Conservation (phyloP, 2,113 vertebrate species). For the Scartelaos histophorus region DNA sequence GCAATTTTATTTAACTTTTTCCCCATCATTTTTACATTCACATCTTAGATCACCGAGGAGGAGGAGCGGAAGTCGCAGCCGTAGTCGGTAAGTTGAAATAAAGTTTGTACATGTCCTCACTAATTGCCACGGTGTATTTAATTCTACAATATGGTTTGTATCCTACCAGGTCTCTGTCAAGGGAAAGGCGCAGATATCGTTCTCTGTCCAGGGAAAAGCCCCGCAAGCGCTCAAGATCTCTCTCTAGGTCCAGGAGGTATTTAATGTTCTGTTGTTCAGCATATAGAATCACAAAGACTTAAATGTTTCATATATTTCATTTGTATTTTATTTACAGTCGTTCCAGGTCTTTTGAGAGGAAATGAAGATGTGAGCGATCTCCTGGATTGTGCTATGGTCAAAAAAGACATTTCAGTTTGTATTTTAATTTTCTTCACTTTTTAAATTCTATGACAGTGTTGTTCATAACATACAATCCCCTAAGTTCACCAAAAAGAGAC, state of each 20-base stretch:
- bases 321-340: constrained; percentile 76
- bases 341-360: constrained; percentile 91
- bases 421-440: constrained; percentile 14
- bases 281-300: neutral
- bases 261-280: neutral
- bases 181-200: constrained; percentile 91
- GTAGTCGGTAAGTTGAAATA: constrained; percentile 86
- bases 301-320: neutral
- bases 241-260: constrained; percentile 94
- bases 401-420: constrained; percentile 77
- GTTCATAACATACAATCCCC: neutral
- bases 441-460: constrained; percentile 1
- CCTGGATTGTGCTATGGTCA: constrained; percentile 43
- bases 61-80: constrained; percentile 93
- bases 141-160: neutral
- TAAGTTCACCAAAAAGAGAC: neutral
- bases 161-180: constrained; percentile 87
- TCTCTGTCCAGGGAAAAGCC: constrained; percentile 93
- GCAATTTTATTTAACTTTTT: constrained; percentile 17
- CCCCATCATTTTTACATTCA: neutral
- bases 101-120: neutral
- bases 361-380: constrained; percentile 73
- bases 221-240: constrained; percentile 91
- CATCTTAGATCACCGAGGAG: constrained; percentile 89
- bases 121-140: neutral